phyloP scores from a whole-genome alignment of 2,888 invertebrate genomes.

The Arctia plantaginis region DNA sequence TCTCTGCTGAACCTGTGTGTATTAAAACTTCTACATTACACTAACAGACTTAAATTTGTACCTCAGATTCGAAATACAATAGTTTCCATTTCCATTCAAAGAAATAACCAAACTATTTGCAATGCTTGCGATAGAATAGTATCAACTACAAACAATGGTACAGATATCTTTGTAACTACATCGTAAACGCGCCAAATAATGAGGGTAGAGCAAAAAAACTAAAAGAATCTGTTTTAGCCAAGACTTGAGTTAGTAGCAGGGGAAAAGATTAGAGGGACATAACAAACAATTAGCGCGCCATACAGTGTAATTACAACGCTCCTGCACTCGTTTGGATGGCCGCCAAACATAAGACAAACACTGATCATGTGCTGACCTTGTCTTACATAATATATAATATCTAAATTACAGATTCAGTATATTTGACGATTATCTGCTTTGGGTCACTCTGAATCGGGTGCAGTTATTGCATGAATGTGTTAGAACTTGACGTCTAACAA shows the following conservation, averaged over 20 bases:
- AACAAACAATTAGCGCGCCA: conserved; percentile 50
- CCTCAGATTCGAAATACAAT: background rate
- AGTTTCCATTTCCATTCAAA: background rate
- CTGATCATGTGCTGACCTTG: conserved; percentile 29
- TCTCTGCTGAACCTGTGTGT: no score
- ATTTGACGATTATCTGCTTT: no score
- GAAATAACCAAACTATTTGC: background rate
- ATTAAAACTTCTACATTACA: no score
- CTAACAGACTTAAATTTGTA: no score
- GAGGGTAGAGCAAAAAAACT: background rate
- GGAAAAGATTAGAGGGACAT: conserved; percentile 36
- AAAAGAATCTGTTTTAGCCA: conserved; percentile 10
- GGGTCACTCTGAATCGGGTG: background rate
- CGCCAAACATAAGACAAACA: conserved; percentile 57
- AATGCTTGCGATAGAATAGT: background rate
- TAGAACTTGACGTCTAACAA: no score
- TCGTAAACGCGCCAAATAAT: background rate
- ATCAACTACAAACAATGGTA: conserved; percentile 8
- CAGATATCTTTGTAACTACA: background rate
- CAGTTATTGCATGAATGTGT: no score
- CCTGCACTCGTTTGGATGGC: conserved; percentile 55
- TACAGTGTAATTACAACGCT: conserved; percentile 64
- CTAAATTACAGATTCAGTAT: conserved; percentile 9
- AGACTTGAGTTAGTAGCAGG: conserved; percentile 29
- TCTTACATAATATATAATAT: conserved; percentile 28